Evolutionary conservation across 2,797 vertebrate genomes (phyloP), one percentile per base, ranked within the genome.

Genomic region (Phataginus tricuspis): DNA sequence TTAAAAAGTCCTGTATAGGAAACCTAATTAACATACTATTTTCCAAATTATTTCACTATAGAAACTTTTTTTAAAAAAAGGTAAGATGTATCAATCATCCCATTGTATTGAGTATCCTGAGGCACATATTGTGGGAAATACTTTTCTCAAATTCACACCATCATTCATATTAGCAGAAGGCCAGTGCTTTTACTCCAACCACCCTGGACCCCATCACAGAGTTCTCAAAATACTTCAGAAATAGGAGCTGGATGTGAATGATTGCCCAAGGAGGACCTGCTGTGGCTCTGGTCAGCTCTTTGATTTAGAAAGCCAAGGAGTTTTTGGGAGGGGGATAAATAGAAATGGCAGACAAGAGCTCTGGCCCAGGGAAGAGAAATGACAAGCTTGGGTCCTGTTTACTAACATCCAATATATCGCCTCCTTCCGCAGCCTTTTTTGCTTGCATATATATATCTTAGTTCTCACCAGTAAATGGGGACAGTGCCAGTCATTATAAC

Each of bases 231-330:
- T 37, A 55, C 29, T 68, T 75, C 42, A 83, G 64, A 94, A 89
- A 83, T 59, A 11, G 37, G 79, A 86, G 34, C 57, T 77, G 21
- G 61, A n/a, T 71, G 8, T 71, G 25, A 21, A 64, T 37, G 9
- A 21, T 53, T 88, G 10, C 57, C n/a, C 64, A 18, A 75, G 80
- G 68, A 82, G 13, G 37, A 66, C 4, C 29, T 78, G 37, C 61
- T 87, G 68, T 61, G 59, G 10, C 59, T 91, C 82, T 95, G 57
- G 15, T 19, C 68, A 82, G 27, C 13, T 93, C 69, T 91, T 71
- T 72, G 34, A 72, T 84, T 77, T 89, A 89, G n/a, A 93, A 57
- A 79, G 42, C 37, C 90, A 91, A 78, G 51, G 53, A 85, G 25
- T 45, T 94, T 51, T 3, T 8, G 74, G n/a, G 61, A 88, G 45